Conservation (phyloP, 2,888 invertebrate genomes). For the Trichopria drosophilae region DNA sequence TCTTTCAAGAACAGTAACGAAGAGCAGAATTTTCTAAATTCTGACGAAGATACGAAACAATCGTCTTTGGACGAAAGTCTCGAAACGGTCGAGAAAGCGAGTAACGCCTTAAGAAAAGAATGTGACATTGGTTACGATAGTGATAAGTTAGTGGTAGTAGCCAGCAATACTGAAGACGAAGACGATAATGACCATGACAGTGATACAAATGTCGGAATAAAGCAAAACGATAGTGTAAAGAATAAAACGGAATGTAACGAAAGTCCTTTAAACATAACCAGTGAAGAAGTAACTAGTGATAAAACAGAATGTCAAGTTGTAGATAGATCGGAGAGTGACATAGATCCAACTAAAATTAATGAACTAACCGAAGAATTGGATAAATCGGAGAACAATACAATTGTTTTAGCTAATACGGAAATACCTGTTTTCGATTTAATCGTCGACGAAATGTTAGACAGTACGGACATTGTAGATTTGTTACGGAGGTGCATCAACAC, state of each 20-base stretch:
- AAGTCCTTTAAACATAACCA: too few relatives aligned
- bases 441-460: constrained; percentile 75
- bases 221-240: constrained; percentile 32
- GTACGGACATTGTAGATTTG: constrained; percentile 71
- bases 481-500: constrained; percentile 74
- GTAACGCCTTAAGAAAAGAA: constrained; percentile 41
- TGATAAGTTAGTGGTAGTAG: constrained; percentile 46
- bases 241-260: constrained; percentile 9
- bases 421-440: constrained; percentile 63
- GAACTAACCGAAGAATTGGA: constrained; percentile 5
- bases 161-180: constrained; percentile 41
- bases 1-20: constrained; percentile 2
- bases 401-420: constrained; percentile 66
- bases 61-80: constrained; percentile 39
- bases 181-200: constrained; percentile 7
- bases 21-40: not conserved
- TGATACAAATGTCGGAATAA: constrained; percentile 31
- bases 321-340: too few relatives aligned
- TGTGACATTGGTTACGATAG: constrained; percentile 51
- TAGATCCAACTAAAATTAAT: constrained; percentile 3
- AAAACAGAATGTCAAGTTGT: too few relatives aligned
- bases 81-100: constrained; percentile 36
- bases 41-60: too few relatives aligned
- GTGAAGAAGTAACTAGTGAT: too few relatives aligned
- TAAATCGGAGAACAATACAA: constrained; percentile 50